These are phyloP conservation scores for Chitala chitala DNA, from an alignment of 2,113 vertebrate species.

Conservation along the genomic window DNA sequence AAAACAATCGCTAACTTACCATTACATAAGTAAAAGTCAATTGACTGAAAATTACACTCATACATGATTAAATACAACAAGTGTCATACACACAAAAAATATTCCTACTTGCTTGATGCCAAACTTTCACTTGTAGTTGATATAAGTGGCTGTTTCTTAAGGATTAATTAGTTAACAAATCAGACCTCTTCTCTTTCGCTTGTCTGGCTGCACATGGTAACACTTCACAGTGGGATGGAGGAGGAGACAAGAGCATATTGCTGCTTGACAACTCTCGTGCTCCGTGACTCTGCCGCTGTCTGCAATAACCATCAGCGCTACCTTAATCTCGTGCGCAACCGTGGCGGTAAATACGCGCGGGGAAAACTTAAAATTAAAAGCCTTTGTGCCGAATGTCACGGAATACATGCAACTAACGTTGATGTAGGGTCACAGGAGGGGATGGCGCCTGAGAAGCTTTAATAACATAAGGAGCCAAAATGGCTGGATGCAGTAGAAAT, in stretches of 20 bases:
- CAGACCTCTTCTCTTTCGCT: slow-evolving; percentile 75
- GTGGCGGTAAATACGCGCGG: slow-evolving; percentile 10
- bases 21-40: slow-evolving; percentile 92
- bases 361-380: slow-evolving; percentile 22
- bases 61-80: slow-evolving; percentile 96
- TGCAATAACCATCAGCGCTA: slow-evolving; percentile 71
- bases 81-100: slow-evolving; percentile 86
- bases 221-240: slow-evolving; percentile 83
- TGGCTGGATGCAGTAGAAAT: slow-evolving; percentile 67
- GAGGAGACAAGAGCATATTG: slow-evolving; percentile 79
- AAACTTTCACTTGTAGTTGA: slow-evolving; percentile 90
- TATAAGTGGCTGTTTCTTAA: slow-evolving; percentile 78
- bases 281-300: slow-evolving; percentile 82
- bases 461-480: slow-evolving; percentile 80
- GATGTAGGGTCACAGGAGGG: slow-evolving; percentile 68
- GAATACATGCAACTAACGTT: slow-evolving; percentile 70
- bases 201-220: slow-evolving; percentile 88
- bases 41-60: slow-evolving; percentile 96
- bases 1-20: slow-evolving; percentile 72
- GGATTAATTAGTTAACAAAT: slow-evolving; percentile 96
- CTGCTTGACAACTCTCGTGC: slow-evolving; percentile 80
- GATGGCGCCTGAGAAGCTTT: slow-evolving; percentile 72
- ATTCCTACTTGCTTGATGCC: slow-evolving; percentile 88
- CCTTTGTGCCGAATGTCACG: slow-evolving; percentile 62
- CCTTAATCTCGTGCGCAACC: slow-evolving; percentile 10